A percentile compares a stretch with the other conserved stretches of the same genome.
Evolutionary conservation across 2,797 vertebrate species (phyloP).

Genomic region (Chelidonichthys spinosus): DNA sequence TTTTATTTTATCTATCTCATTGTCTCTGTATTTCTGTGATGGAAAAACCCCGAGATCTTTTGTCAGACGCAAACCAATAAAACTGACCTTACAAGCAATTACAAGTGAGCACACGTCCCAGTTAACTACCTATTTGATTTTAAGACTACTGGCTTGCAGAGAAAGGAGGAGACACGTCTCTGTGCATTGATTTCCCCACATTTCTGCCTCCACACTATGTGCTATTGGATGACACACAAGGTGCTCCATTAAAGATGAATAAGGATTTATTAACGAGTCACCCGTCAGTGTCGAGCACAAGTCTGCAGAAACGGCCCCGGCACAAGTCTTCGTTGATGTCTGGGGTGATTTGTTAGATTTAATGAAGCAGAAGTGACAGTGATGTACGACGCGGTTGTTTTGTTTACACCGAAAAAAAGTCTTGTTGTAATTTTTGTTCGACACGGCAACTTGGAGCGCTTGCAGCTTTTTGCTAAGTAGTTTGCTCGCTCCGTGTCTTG

Average conservation of each 20-base stretch:
- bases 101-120: background rate
- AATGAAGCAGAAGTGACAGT: conserved; percentile 5
- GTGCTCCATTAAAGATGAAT: conserved; percentile 64
- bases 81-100: background rate
- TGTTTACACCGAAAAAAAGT: conserved; percentile 12
- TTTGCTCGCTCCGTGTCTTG: conserved; percentile 22
- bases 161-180: conserved; percentile 19
- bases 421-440: conserved; percentile 7
- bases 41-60: background rate
- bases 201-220: conserved; percentile 36
- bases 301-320: conserved; percentile 18
- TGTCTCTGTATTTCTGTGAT: conserved; percentile 1
- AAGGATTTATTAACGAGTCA: conserved; percentile 69
- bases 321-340: conserved; percentile 10
- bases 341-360: conserved; percentile 17
- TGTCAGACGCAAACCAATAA: background rate
- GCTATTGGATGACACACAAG: conserved; percentile 33
- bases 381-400: conserved; percentile 22
- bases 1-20: too few relatives aligned
- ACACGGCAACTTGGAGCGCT: background rate
- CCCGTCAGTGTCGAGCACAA: conserved; percentile 37
- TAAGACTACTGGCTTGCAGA: conserved; percentile 15
- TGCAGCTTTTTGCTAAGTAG: background rate
- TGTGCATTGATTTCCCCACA: conserved; percentile 44
- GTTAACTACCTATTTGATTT: conserved; percentile 34